Base-by-base conservation (phyloP, 23 tunicate species). In the Styela clava region DNA sequence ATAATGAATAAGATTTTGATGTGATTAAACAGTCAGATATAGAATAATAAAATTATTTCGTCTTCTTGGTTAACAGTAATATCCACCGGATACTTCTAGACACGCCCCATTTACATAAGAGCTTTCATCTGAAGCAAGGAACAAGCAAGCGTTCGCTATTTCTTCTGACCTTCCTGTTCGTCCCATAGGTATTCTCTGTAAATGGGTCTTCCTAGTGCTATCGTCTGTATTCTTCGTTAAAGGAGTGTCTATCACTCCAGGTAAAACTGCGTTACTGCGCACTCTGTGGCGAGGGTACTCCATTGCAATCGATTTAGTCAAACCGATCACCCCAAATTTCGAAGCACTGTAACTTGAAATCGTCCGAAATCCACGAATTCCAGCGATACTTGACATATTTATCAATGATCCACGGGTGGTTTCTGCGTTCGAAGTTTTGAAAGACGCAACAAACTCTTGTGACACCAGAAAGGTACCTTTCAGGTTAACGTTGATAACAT, bases 61-160 rank as follows among this genome's bases (percentile, higher is more conserved):
- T n/a, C n/a, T n/a, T n/a, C n/a, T n/a, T n/a, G n/a, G n/a, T n/a
- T n/a, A n/a, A n/a, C n/a, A n/a, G n/a, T n/a, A n/a, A n/a, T n/a
- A 16, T 25, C 89, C 91, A 22, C 96, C 96, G 36, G 89, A 30
- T 1, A 90, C 96, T 85, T 90, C 96, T 24, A 90, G 23, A 25
- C 74, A 31, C 0, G 89, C 89, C 2, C 96, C 87, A 72, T 90
- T 90, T 0, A 90, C 86, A 68, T 90, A 90, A 18, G 86, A 81
- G 62, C 96, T 90, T 74, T 90, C 86, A 44, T 85, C 86, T 9
- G 96, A 90, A 1, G 89, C 89, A 31, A 90, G 78, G 62, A 85
- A 85, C 67, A 90, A 61, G 64, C 89, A 85, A 35, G 64, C 90
- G 69, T 90, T 90, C 35, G 96, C 96, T 34, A 90, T 69, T 81